A percentile compares a stretch with the other conserved stretches of the same genome.
Evolutionary conservation across 2,797 vertebrate species (phyloP).

Genomic region (Sus cebifrons): DNA sequence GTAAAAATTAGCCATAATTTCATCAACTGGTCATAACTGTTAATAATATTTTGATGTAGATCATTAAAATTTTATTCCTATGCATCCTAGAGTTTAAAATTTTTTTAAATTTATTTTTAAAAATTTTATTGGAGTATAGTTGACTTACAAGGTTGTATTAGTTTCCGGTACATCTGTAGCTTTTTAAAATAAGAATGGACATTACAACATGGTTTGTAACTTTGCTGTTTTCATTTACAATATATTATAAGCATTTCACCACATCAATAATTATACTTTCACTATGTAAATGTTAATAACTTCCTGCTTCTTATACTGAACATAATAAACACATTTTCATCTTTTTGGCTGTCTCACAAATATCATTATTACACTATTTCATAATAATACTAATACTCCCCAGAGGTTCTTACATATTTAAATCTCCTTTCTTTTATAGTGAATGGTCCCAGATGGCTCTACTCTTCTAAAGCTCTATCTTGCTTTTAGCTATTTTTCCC

Average conservation of each 20-base stretch:
- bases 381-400: background rate
- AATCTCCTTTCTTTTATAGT: background rate
- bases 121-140: too few relatives aligned
- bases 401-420: background rate
- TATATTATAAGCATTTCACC: conserved; percentile 9
- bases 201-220: conserved; percentile 1
- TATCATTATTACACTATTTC: conserved; percentile 46
- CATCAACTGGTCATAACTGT: background rate
- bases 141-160: too few relatives aligned
- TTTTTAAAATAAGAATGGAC: conserved; percentile 15
- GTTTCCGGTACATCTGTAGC: background rate
- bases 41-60: conserved; percentile 15
- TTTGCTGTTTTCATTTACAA: conserved; percentile 28
- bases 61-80: background rate
- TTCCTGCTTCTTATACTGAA: conserved; percentile 12
- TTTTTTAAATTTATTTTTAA: too few relatives aligned
- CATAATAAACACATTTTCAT: conserved; percentile 60
- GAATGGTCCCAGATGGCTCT: background rate
- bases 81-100: too few relatives aligned
- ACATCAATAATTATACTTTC: conserved; percentile 23
- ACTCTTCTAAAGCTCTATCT: background rate
- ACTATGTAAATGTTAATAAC: conserved; percentile 27
- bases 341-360: background rate
- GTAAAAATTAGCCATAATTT: conserved; percentile 41
- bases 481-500: background rate